A percentile compares a stretch with the other conserved stretches of the same genome.
Conservation (phyloP, 2,113 vertebrate species). For the Protobothrops mucrosquamatus region DNA sequence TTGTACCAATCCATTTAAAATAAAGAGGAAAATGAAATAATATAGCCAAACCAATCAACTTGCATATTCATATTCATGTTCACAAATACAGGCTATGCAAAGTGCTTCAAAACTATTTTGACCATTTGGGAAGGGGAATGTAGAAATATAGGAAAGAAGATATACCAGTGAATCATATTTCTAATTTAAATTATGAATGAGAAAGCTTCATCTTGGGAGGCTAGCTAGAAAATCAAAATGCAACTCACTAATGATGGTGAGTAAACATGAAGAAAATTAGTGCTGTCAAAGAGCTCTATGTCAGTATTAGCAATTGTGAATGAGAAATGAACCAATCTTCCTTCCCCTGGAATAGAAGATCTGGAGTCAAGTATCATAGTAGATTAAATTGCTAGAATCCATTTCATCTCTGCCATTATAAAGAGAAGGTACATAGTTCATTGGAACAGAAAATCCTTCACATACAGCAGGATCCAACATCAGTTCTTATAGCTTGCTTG, state of each 20-base stretch:
- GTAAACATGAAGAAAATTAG: background rate
- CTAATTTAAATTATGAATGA: background rate
- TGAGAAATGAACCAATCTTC: background rate
- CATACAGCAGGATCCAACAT: background rate
- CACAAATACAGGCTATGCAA: conserved; percentile 14
- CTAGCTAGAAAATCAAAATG: background rate
- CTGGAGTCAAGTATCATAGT: background rate
- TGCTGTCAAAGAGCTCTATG: background rate
- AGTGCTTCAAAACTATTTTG: conserved; percentile 16
- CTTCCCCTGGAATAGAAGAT: background rate
- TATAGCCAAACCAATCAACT: conserved; percentile 19
- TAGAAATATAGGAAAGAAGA: background rate
- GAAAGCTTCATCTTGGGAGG: background rate
- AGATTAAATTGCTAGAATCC: background rate
- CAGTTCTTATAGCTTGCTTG: background rate
- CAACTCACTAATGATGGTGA: background rate
- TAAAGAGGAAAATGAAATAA: conserved; percentile 15
- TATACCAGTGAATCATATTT: background rate
- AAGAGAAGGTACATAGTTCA: background rate
- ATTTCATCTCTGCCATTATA: background rate
- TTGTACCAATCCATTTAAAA: conserved; percentile 7
- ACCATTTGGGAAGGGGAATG: background rate
- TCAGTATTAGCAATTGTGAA: background rate
- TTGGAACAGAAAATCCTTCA: background rate
- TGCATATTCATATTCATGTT: conserved; percentile 16